Evolutionary conservation across 2,888 invertebrate genomes (phyloP).

Genomic region (Cerceris ruficornis): DNA sequence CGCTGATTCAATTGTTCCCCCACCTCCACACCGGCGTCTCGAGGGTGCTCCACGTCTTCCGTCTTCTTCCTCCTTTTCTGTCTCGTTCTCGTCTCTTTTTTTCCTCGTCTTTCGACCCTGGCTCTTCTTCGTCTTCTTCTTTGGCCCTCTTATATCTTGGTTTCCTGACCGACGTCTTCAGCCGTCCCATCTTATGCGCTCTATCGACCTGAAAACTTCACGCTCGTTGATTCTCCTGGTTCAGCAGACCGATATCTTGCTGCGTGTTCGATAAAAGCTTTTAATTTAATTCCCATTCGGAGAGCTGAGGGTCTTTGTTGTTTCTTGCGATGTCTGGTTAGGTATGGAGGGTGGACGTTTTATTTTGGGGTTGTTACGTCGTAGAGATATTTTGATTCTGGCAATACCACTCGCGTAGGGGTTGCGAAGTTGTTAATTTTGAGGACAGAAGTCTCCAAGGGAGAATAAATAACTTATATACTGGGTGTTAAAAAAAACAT

Average conservation of each 20-base stretch:
- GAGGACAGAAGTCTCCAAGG: too few species aligned
- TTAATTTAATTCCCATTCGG: conserved; percentile 51
- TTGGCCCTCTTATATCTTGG: conserved; percentile 24
- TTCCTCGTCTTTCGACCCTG: conserved; percentile 25
- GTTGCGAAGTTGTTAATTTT: too few species aligned
- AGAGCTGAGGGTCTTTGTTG: background rate
- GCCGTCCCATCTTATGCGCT: conserved; percentile 47
- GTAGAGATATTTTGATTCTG: too few species aligned
- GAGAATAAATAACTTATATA: too few species aligned
- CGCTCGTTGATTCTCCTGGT: conserved; percentile 33
- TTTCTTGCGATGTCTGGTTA: background rate
- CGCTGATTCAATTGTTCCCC: conserved; percentile 72
- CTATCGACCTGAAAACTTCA: conserved; percentile 58
- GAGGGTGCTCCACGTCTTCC: conserved; percentile 28
- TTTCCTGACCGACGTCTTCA: conserved; percentile 54
- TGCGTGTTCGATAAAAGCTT: conserved; percentile 31
- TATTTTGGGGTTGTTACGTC: too few species aligned
- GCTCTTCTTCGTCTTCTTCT: background rate
- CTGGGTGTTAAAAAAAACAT: too few species aligned
- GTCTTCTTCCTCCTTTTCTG: conserved; percentile 8
- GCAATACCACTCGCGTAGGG: too few species aligned
- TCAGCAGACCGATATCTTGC: conserved; percentile 41
- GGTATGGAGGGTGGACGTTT: background rate
- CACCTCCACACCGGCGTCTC: conserved; percentile 23
- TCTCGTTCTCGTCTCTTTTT: background rate